Evolutionary conservation across 2,797 vertebrate genomes (phyloP).

Genomic region (Syncerus caffer): DNA sequence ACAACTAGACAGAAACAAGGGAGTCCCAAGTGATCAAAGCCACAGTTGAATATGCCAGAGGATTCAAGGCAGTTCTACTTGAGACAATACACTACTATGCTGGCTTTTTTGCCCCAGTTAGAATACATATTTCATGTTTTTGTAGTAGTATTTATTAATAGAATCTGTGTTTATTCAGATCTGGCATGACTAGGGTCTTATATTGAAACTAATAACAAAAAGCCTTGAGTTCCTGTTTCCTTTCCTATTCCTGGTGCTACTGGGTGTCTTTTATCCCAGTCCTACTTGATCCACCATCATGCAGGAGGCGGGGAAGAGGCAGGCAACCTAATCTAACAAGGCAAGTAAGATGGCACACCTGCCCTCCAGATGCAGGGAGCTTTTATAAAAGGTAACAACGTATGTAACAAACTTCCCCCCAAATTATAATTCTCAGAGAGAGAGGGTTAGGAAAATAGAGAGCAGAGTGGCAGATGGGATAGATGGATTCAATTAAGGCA

Average conservation of each 20-base stretch:
- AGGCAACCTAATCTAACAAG: conserved; percentile 28
- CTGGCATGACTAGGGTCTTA: neutral
- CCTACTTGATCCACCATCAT: neutral
- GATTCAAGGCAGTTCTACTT: neutral
- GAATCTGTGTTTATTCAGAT: conserved; percentile 1
- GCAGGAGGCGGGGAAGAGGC: neutral
- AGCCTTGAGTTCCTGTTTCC: conserved; percentile 23
- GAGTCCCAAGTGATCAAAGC: neutral
- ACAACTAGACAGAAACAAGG: neutral
- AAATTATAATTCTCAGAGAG: conserved; percentile 50
- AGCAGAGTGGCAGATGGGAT: conserved; percentile 58
- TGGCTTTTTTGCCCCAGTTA: neutral
- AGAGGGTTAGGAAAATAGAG: conserved; percentile 44
- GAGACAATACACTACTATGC: neutral
- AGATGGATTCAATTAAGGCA: conserved; percentile 67
- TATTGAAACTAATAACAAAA: neutral
- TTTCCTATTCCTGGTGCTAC: neutral
- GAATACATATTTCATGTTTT: conserved; percentile 3
- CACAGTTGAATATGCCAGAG: neutral
- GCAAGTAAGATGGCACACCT: neutral
- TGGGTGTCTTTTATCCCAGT: neutral
- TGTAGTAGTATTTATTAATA: neutral
- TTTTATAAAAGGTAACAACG: conserved; percentile 38
- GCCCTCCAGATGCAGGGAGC: conserved; percentile 46
- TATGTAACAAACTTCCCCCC: conserved; percentile 42